Base-by-base conservation (phyloP, 1,140 invertebrate genomes). In the Drepana arcuata region DNA sequence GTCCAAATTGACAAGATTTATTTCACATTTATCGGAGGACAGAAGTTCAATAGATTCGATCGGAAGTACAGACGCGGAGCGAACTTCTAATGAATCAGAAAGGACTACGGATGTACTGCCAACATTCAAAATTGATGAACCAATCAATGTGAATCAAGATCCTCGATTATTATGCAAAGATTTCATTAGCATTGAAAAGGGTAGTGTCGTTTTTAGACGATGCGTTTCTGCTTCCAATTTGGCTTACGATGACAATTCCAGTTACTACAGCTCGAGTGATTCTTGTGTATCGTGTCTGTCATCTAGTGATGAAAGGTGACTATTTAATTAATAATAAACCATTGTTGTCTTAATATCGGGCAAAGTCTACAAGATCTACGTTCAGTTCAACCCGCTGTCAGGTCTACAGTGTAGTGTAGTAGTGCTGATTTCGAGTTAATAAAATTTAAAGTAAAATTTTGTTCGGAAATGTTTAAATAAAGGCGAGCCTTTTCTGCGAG, bases 21-120 rank as follows among this genome's bases (percentile, higher is more conserved):
- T 79, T 2, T 74, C 77, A 1, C 72, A 83, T 46, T 11, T 83
- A 11, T 78, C 79, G 1, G 64, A 77, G 16, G 70, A 69, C 0
- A 64, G 39, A 34, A 66, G 58, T 41, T 73, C 64, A 5, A 14
- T 60, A 10, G 71, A 68, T n/a, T n/a, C n/a, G n/a, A n/a, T n/a
- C n/a, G n/a, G n/a, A n/a, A n/a, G n/a, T n/a, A n/a, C n/a, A n/a
- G n/a, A n/a, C n/a, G n/a, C n/a, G n/a, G n/a, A n/a, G n/a, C n/a
- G n/a, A n/a, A n/a, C n/a, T n/a, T n/a, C n/a, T n/a, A n/a, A n/a
- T n/a, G n/a, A n/a, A n/a, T n/a, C n/a, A n/a, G n/a, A n/a, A n/a
- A n/a, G n/a, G n/a, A n/a, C n/a, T n/a, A n/a, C 24, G 0, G 44
- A 36, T 4, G 51, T 40, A 16, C 60, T 73, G 36, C 72, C 72